A percentile compares a stretch with the other conserved stretches of the same genome.
phyloP scores from a whole-genome alignment of 53 echinoderm and acorn worm genomes.

The Astropecten irregularis region DNA sequence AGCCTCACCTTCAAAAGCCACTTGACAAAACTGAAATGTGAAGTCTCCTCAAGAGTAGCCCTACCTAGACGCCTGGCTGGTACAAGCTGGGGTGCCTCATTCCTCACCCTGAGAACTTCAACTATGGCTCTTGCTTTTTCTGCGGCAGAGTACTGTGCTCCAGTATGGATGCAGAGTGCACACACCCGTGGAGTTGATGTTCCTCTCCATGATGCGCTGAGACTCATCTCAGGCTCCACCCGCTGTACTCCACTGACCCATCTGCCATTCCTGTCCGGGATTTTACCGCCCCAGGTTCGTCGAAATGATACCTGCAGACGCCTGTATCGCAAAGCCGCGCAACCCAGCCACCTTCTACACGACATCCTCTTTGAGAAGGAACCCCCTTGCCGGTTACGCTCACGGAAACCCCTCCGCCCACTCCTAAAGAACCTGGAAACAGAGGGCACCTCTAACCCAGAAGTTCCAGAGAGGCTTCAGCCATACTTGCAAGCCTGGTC shows the following conservation, averaged over 20 bases:
- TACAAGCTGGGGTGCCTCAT: constrained; percentile 22
- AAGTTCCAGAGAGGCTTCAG: too few relatives aligned
- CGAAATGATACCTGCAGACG: constrained; percentile 15
- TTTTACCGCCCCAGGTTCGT: constrained; percentile 18
- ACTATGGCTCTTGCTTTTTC: neutral
- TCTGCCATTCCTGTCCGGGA: constrained; percentile 26
- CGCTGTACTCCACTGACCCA: constrained; percentile 26
- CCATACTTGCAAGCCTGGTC: constrained; percentile 11
- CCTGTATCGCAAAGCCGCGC: constrained; percentile 32
- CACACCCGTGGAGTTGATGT: constrained; percentile 23
- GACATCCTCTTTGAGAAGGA: constrained; percentile 26
- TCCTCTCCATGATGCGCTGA: constrained; percentile 39
- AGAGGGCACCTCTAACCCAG: too few relatives aligned
- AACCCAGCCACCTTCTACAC: constrained; percentile 23
- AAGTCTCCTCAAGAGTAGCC: constrained; percentile 28
- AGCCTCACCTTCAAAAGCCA: constrained; percentile 46
- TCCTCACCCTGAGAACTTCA: neutral
- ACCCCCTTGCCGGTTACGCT: too few relatives aligned
- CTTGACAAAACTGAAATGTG: constrained; percentile 3
- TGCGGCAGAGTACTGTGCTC: neutral
- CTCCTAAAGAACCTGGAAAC: neutral
- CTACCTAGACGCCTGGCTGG: constrained; percentile 21
- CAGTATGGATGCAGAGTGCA: neutral
- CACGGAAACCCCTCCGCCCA: neutral
- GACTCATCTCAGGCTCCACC: constrained; percentile 11